Percentiles rank a stretch among this genome's conserved stretches.
Evolutionary conservation across 2,113 vertebrate species (phyloP).

Genomic region (Dasyurus viverrinus): DNA sequence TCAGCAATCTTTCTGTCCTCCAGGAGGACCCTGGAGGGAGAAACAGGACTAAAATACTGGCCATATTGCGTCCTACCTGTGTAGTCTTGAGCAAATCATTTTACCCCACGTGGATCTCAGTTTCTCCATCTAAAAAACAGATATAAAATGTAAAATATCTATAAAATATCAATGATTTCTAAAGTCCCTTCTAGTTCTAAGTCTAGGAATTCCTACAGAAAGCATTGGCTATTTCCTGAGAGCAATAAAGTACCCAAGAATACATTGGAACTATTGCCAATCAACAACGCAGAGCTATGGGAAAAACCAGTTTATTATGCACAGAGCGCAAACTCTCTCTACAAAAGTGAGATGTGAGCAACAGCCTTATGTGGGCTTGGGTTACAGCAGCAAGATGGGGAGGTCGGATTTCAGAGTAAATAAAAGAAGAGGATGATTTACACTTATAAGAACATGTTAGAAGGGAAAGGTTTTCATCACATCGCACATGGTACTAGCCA

Average conservation of each 20-base stretch:
- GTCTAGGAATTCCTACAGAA: neutral
- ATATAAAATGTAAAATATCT: no score
- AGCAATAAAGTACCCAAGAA: neutral
- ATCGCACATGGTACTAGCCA: neutral
- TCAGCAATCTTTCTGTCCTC: neutral
- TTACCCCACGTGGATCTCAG: neutral
- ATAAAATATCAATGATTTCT: neutral
- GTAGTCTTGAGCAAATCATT: neutral
- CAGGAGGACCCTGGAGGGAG: neutral
- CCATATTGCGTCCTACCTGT: neutral
- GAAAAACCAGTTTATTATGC: neutral
- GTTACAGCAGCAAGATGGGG: neutral
- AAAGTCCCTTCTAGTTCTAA: neutral
- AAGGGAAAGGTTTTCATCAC: neutral
- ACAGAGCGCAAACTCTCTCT: neutral
- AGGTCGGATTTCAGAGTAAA: neutral
- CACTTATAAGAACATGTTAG: neutral
- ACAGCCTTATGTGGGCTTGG: neutral
- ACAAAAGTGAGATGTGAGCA: neutral
- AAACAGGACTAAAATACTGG: neutral
- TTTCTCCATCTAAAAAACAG: neutral
- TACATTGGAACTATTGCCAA: neutral
- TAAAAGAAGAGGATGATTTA: neutral
- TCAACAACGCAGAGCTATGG: neutral
- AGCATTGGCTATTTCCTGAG: neutral